Evolutionary conservation across 2,797 vertebrate species (phyloP), one percentile per base, ranked within the genome.

Genomic region (Takifugu ocellatus): DNA sequence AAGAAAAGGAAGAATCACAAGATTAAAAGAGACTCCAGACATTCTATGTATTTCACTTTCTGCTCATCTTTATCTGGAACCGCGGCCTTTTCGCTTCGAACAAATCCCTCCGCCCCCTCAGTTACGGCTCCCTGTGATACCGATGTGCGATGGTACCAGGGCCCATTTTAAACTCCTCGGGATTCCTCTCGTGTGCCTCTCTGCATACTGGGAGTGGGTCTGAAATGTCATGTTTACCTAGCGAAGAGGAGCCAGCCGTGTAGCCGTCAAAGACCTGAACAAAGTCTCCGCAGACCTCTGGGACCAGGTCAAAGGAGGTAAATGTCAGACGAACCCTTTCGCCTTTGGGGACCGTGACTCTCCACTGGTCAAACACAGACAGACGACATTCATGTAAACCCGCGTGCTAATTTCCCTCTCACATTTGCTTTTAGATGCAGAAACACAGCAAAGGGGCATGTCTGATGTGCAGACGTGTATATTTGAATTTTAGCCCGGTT

Each of bases 201-300:
- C 21, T 49, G 25, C 33, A 44, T 7, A 9, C 33, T 45, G 25
- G 6, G 26, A 52, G 42, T 16, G 2, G 8, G 25, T 52, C 33
- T 52, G 11, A 9, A 10, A 16, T 24, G 24, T 31, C 17, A 47
- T 47, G 46, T 79, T 77, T 63, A 90, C 91, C 81, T 52, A 86
- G 6, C 45, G 44, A 51, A 44, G 74, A 61, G 0, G 88, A 81
- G 39, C 86, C 82, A 11, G 76, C 31, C 29, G 17, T 24, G 50
- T 75, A 26, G 12, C 86, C 88, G 50, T 91, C 88, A 21, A 84
- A 92, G 52, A 93, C 74, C 57, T 91, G 78, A 43, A 93, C 86
- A 63, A 81, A 90, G 67, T 92, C 92, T 52, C 84, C 83, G 49
- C 92, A 93, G 59, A 72, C 77, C 17, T 90, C 86, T 5, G 88